Evolutionary conservation across 2,113 vertebrate species (phyloP).

Genomic region (Gadus macrocephalus): DNA sequence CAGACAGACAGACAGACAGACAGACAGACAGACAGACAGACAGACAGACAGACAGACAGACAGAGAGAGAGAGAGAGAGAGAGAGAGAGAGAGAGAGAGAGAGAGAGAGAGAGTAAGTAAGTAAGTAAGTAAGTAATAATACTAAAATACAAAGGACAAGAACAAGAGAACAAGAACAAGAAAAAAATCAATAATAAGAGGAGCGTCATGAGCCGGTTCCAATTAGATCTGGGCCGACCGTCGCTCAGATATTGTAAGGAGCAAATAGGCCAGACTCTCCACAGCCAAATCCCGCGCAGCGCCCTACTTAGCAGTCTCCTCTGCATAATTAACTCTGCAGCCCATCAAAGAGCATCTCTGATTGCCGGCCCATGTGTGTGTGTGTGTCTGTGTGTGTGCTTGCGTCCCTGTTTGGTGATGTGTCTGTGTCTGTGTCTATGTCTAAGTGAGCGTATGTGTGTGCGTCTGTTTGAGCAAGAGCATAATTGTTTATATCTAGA

Average conservation of each 20-base stretch:
- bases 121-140: background rate
- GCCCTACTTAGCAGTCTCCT: background rate
- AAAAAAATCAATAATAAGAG: too few relatives aligned
- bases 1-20: too few relatives aligned
- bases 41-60: too few relatives aligned
- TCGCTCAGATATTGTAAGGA: background rate
- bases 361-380: background rate
- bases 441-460: too few relatives aligned
- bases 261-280: background rate
- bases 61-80: too few relatives aligned
- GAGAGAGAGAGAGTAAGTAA: background rate
- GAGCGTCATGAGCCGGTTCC: too few relatives aligned
- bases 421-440: background rate
- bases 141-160: background rate
- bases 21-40: too few relatives aligned
- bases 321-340: background rate
- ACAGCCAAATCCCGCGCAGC: background rate
- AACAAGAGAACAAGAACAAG: background rate
- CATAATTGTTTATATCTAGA: too few relatives aligned
- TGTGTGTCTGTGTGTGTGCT: background rate
- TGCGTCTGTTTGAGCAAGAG: too few relatives aligned
- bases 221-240: background rate
- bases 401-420: background rate
- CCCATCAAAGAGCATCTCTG: background rate
- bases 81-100: background rate